Evolutionary conservation across 2,888 invertebrate genomes (phyloP), one percentile per base, ranked within the genome.

Genomic region (Orchesella flavescens): DNA sequence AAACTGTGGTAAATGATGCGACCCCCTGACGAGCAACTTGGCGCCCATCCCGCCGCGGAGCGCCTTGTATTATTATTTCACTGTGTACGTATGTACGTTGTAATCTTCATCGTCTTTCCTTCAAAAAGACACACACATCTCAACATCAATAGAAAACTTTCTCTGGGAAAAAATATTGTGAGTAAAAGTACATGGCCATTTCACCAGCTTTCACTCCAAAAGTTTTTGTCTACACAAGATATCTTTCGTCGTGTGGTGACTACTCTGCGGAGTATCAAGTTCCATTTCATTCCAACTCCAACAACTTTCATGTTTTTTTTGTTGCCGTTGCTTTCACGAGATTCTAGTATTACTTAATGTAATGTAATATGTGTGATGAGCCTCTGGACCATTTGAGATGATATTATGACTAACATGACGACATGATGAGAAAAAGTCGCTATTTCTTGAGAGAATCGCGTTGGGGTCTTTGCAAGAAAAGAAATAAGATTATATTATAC

Each of bases 1-100:
- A 73, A 84, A 84, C 82, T 82, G 86, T 86, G 86, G 86, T 86
- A 86, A 86, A 86, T 86, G 86, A 85, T 83, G 84, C 85, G 85
- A 83, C 85, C 86, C 86, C 85, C 86, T 86, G 85, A 85, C 81
- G 86, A 85, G 85, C 84, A 83, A 82, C 84, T 85, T 84, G 86
- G 86, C 86, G 86, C 84, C 85, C 84, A 83, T 72, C 76, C 77
- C 57, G 79, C 74, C 71, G 63, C 66, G 72, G 49, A 49, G 49
- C 49, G 49, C 12, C 49, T 49, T n/a, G n/a, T 15, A 10, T n/a
- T 49, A 10, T n/a, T 49, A 49, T 46, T 83, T 44, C 59, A 15
- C 59, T 59, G 12, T 49, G 49, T n/a, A 49, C 61, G 57, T n/a
- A 23, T 59, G 53, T 44, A 65, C 57, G 63, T 71, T 75, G 21